Conservation (phyloP, 2,113 vertebrate genomes). For the Platanista minor region DNA sequence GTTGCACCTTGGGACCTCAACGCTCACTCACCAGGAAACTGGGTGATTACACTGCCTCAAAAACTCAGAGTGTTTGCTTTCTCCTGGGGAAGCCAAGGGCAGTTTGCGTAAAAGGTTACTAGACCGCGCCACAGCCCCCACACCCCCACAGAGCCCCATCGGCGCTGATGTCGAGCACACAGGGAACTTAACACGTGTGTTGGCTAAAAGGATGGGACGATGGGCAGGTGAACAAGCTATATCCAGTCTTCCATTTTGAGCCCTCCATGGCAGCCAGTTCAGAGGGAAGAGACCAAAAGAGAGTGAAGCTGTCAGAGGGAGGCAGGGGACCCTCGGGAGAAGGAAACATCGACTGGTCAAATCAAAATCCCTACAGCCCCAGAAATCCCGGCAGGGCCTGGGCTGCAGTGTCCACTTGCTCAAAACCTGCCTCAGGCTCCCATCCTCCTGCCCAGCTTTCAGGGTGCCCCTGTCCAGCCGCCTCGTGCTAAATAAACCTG, state of each 20-base stretch:
- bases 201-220: neutral
- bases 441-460: neutral
- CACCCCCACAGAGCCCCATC: rapidly evolving
- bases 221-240: neutral
- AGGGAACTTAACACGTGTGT: neutral
- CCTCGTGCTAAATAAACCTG: constrained; percentile 52
- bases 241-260: neutral
- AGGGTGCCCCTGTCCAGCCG: neutral
- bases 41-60: neutral
- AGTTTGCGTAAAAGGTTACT: neutral
- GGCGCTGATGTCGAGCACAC: neutral
- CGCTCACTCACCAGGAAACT: neutral
- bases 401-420: neutral
- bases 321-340: neutral
- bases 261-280: neutral
- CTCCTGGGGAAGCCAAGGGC: neutral
- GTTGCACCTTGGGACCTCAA: neutral
- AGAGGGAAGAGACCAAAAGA: neutral
- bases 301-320: neutral
- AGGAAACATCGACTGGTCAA: neutral
- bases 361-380: neutral
- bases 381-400: neutral
- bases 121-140: neutral
- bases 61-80: neutral
- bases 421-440: neutral